Evolutionary conservation across 2,888 invertebrate genomes (phyloP).

Genomic region (Hydrotaea cyrtoneurina): DNA sequence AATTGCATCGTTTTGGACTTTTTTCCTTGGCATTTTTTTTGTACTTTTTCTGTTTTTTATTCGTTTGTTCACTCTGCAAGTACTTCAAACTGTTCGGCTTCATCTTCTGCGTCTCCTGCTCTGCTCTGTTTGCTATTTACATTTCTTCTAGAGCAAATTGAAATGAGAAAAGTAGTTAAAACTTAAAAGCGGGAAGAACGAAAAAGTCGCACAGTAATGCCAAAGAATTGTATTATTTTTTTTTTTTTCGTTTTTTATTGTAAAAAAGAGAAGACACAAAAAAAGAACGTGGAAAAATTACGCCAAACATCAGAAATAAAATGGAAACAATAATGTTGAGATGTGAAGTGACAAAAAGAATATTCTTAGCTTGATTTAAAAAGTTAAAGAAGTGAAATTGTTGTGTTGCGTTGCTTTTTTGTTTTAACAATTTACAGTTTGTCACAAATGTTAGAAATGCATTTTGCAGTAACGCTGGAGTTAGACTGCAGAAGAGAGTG

Average conservation of each 20-base stretch:
- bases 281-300: slow-evolving; percentile 36
- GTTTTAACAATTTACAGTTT: too few relatives aligned
- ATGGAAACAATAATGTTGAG: slow-evolving; percentile 37
- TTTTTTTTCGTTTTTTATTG: slow-evolving; percentile 2
- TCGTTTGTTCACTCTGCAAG: too few relatives aligned
- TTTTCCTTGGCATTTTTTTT: background rate
- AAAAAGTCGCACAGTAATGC: slow-evolving; percentile 15
- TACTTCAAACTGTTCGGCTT: background rate
- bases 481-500: too few relatives aligned
- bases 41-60: background rate
- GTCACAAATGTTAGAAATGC: too few relatives aligned
- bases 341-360: background rate
- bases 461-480: too few relatives aligned
- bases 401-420: too few relatives aligned
- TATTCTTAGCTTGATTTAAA: slow-evolving; percentile 18
- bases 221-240: too few relatives aligned
- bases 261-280: background rate
- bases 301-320: slow-evolving; percentile 35
- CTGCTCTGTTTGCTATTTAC: slow-evolving; percentile 11
- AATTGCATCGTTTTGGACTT: background rate
- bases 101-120: background rate
- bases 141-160: slow-evolving; percentile 52
- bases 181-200: slow-evolving; percentile 38
- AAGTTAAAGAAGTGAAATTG: slow-evolving; percentile 37
- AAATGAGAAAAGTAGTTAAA: slow-evolving; percentile 65